Conservation (phyloP, 2,797 vertebrate species). For the Tragelaphus oryx region DNA sequence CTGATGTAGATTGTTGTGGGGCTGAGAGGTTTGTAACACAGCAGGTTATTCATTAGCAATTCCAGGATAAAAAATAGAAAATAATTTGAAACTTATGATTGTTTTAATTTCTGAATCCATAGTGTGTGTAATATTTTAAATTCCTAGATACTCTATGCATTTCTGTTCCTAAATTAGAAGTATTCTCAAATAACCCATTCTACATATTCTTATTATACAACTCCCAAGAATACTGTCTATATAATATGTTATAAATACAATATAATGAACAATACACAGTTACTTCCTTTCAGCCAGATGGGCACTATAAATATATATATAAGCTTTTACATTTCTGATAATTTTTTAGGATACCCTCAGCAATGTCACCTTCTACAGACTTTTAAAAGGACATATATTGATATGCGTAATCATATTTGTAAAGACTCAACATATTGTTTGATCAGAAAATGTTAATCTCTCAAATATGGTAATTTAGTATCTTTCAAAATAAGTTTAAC, state of each 20-base stretch:
- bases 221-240: background rate
- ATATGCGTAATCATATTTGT: background rate
- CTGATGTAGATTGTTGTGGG: conserved; percentile 57
- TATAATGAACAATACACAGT: background rate
- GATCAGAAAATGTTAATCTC: background rate
- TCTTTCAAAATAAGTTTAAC: background rate
- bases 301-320: background rate
- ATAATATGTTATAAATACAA: background rate
- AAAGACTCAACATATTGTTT: background rate
- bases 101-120: conserved; percentile 58
- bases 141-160: background rate
- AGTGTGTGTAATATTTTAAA: conserved; percentile 54
- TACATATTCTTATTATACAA: background rate
- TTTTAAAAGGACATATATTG: background rate
- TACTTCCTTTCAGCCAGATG: background rate
- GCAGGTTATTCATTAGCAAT: conserved; percentile 69
- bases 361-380: background rate
- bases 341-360: background rate
- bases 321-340: background rate
- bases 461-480: background rate
- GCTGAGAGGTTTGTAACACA: conserved; percentile 57
- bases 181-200: background rate
- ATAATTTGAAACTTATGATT: conserved; percentile 53
- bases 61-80: conserved; percentile 43
- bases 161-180: conserved; percentile 34